phyloP scores from a whole-genome alignment of 2,888 invertebrate genomes.

The Pterostichus madidus region DNA sequence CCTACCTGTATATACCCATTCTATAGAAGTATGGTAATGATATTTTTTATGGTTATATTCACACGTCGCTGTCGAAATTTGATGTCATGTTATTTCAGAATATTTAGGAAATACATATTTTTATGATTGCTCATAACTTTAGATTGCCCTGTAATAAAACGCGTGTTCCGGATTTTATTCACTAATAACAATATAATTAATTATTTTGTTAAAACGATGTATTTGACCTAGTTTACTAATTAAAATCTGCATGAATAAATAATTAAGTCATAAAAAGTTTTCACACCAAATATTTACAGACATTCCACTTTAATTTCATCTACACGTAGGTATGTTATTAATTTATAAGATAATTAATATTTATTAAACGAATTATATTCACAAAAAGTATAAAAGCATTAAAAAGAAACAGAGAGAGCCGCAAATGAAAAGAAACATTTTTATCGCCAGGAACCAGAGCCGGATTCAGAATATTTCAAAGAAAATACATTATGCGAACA shows the following conservation, averaged over 20 bases:
- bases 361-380: constrained; percentile 1
- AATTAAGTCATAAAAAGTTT: constrained; percentile 32
- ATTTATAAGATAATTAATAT: not conserved
- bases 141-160: too few species aligned
- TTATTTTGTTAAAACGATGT: constrained; percentile 31
- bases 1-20: too few species aligned
- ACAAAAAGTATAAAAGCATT: not conserved
- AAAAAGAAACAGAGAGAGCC: not conserved
- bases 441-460: not conserved
- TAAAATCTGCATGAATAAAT: constrained; percentile 32
- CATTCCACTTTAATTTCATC: not conserved
- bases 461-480: too few species aligned
- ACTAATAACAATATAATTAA: constrained; percentile 36
- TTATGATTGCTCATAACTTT: too few species aligned
- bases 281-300: not conserved
- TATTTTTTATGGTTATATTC: too few species aligned
- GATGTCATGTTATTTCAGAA: too few species aligned
- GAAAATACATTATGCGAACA: too few species aligned
- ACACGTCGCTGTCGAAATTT: too few species aligned
- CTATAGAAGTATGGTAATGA: too few species aligned
- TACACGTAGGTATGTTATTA: not conserved
- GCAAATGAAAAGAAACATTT: not conserved
- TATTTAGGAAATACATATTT: too few species aligned
- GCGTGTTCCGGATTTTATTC: not conserved
- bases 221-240: constrained; percentile 42